phyloP scores from a whole-genome alignment of 1,140 invertebrate species.

The Arion vulgaris region DNA sequence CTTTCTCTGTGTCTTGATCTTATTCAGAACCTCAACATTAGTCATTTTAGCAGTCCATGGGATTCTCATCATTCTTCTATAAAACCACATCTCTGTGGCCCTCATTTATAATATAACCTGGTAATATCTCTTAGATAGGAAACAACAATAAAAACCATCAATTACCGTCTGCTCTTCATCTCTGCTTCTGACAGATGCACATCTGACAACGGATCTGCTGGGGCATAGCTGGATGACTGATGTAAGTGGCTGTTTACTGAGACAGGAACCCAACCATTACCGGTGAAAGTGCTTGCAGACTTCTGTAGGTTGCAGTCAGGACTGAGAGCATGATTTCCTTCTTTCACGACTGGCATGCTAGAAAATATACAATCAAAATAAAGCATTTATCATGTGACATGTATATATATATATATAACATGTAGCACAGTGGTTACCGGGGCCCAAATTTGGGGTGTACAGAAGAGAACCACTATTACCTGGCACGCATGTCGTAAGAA shows the following conservation, averaged over 20 bases:
- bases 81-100: neutral
- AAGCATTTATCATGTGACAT: too few species aligned
- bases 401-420: too few species aligned
- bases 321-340: conserved; percentile 23
- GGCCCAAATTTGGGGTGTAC: too few species aligned
- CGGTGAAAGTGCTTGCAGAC: conserved; percentile 1
- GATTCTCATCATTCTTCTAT: too few species aligned
- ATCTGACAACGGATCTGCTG: conserved; percentile 62
- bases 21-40: neutral
- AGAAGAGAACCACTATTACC: too few species aligned
- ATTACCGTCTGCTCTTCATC: conserved; percentile 69
- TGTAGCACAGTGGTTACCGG: too few species aligned
- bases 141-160: neutral
- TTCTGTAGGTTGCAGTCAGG: conserved; percentile 48
- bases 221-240: conserved; percentile 62
- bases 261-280: conserved; percentile 74
- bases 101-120: neutral
- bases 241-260: conserved; percentile 81
- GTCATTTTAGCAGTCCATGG: neutral
- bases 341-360: conserved; percentile 51
- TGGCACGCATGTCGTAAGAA: too few species aligned
- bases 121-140: neutral
- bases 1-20: neutral
- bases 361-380: conserved; percentile 1
- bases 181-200: conserved; percentile 67